A percentile compares a stretch with the other conserved stretches of the same genome.
phyloP scores from a whole-genome alignment of 2,888 invertebrate species.

The Molanna angustata region DNA sequence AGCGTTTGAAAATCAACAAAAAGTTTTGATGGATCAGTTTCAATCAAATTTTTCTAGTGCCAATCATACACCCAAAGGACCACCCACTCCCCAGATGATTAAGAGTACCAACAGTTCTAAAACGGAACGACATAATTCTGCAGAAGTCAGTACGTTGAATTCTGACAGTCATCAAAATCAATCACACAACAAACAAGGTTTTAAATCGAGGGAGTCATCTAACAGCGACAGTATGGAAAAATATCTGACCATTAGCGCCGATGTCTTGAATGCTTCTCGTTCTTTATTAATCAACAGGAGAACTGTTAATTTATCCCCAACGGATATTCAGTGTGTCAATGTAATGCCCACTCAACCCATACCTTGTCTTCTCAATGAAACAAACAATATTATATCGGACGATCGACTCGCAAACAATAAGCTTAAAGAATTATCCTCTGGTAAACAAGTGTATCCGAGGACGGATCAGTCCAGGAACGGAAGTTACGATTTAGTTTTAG shows the following conservation, averaged over 20 bases:
- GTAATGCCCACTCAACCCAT: conserved; percentile 19
- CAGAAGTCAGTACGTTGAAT: not conserved
- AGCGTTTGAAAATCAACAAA: conserved; percentile 65
- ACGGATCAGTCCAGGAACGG: conserved; percentile 4
- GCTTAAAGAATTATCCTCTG: not conserved
- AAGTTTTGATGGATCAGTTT: conserved; percentile 50
- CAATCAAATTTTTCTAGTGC: conserved; percentile 37
- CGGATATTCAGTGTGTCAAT: conserved; percentile 29
- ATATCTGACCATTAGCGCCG: conserved; percentile 26
- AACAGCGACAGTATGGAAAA: conserved; percentile 23
- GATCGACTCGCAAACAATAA: not conserved
- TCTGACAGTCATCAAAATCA: not conserved
- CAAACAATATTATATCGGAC: not conserved
- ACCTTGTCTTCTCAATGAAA: conserved; percentile 7
- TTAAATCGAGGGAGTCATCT: conserved; percentile 1
- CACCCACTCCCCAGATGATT: conserved; percentile 1
- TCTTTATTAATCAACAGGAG: conserved; percentile 21
- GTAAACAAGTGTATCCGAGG: not conserved
- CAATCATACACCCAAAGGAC: conserved; percentile 1
- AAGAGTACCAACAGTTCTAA: not conserved
- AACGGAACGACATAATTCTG: not conserved
- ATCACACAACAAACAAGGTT: conserved; percentile 1
- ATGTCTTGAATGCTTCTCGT: conserved; percentile 24
- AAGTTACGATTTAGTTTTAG: conserved; percentile 21
- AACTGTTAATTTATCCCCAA: conserved; percentile 26